Evolutionary conservation across 2,797 vertebrate species (phyloP).

Genomic region (Lepus townsendii): DNA sequence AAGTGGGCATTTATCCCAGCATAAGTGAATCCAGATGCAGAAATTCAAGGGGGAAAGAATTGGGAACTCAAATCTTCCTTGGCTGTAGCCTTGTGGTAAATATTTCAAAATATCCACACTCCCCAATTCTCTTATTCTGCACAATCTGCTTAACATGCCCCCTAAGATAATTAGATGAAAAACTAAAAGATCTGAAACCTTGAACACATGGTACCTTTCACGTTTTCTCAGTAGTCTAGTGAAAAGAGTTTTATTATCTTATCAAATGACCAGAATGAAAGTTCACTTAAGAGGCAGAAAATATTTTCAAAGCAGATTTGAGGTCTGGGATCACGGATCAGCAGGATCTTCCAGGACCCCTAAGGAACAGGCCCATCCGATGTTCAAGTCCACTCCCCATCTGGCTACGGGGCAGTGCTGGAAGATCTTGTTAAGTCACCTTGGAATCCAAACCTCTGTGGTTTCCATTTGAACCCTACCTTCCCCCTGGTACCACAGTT

Average conservation of each 20-base stretch:
- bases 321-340: not conserved
- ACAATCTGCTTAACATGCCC: conserved; percentile 61
- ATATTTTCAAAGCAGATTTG: not conserved
- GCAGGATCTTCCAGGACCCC: not conserved
- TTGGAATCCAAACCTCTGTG: too few relatives aligned
- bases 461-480: not conserved
- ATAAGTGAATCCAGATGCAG: conserved; percentile 77
- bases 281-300: conserved; percentile 3
- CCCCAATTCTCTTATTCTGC: conserved; percentile 57
- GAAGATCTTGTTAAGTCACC: not conserved
- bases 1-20: conserved; percentile 63
- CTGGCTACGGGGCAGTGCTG: not conserved
- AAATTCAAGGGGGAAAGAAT: conserved; percentile 53
- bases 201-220: not conserved
- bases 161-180: conserved; percentile 68
- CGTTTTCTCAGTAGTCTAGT: conserved; percentile 38
- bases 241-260: conserved; percentile 30
- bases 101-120: conserved; percentile 64
- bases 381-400: not conserved
- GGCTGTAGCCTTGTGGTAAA: conserved; percentile 62
- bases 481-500: not conserved
- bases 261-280: not conserved
- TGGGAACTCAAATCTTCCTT: conserved; percentile 65
- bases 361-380: not conserved
- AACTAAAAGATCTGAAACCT: conserved; percentile 26